phyloP scores from a whole-genome alignment of 2,888 invertebrate species.

The Eupithecia subfuscata region DNA sequence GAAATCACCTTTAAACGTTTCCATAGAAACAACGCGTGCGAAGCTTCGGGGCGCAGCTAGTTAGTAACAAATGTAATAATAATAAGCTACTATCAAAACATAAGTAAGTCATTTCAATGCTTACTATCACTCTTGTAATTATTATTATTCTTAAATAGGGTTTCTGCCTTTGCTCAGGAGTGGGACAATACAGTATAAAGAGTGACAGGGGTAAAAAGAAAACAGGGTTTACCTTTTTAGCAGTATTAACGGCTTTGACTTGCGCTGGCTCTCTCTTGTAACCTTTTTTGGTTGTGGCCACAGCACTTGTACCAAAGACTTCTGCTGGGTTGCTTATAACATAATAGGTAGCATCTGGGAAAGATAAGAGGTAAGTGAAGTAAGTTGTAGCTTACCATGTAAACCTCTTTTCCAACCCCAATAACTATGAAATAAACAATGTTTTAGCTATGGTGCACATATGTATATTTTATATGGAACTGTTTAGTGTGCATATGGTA shows the following conservation, averaged over 20 bases:
- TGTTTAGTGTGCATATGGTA: neutral
- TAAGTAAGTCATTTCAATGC: too few species aligned
- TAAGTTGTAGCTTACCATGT: neutral
- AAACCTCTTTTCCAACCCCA: neutral
- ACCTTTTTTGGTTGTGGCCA: conserved; percentile 71
- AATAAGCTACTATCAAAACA: too few species aligned
- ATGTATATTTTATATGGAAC: neutral
- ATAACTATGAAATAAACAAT: neutral
- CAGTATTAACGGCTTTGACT: conserved; percentile 83
- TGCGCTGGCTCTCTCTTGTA: conserved; percentile 81
- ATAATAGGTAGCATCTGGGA: conserved; percentile 85
- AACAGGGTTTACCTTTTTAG: conserved; percentile 83
- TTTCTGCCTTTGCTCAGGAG: too few species aligned
- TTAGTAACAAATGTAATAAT: too few species aligned
- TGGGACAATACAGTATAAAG: neutral
- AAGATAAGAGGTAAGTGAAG: neutral
- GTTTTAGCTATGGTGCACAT: neutral
- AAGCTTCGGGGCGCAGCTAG: too few species aligned
- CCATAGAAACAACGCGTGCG: too few species aligned
- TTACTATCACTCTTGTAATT: too few species aligned
- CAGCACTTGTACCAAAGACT: conserved; percentile 85
- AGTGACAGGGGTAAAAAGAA: neutral
- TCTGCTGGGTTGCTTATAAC: conserved; percentile 93
- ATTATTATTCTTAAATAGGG: neutral
- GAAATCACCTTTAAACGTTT: too few species aligned